These are phyloP conservation scores for Orussus abietinus DNA, from an alignment of 1,140 invertebrate species.

Conservation along the genomic window DNA sequence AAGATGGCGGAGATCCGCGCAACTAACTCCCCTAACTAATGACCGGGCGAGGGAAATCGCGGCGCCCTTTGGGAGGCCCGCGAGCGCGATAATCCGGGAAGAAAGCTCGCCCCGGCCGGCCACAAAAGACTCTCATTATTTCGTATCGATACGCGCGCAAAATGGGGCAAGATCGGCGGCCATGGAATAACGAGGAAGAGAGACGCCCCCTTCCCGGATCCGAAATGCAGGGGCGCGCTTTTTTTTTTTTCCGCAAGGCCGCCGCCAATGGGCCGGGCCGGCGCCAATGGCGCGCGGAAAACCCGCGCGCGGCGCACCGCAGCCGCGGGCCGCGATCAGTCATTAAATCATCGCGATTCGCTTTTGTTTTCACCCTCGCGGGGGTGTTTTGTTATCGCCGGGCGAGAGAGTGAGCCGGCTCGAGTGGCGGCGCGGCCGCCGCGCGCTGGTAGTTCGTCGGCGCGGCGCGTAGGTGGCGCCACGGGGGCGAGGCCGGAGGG, in stretches of 20 bases:
- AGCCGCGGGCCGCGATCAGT: slow-evolving; percentile 33
- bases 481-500: slow-evolving; percentile 30
- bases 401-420: slow-evolving; percentile 1
- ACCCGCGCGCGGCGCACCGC: slow-evolving; percentile 12
- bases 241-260: no score
- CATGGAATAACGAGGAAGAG: slow-evolving; percentile 2
- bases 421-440: background rate
- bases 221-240: no score
- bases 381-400: slow-evolving; percentile 23
- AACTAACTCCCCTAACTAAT: no score
- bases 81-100: no score
- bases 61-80: no score
- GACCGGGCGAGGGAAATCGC: no score
- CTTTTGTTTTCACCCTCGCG: slow-evolving; percentile 30
- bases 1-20: no score
- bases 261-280: no score
- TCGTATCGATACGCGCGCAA: slow-evolving; percentile 43
- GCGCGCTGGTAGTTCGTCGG: background rate
- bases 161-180: slow-evolving; percentile 14
- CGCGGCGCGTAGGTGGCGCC: slow-evolving; percentile 3
- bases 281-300: slow-evolving; percentile 1
- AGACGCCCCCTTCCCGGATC: no score
- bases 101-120: no score
- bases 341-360: slow-evolving; percentile 46
- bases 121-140: slow-evolving; percentile 46